Evolutionary conservation across 2,113 vertebrate species (phyloP).

Genomic region (Pipa parva): DNA sequence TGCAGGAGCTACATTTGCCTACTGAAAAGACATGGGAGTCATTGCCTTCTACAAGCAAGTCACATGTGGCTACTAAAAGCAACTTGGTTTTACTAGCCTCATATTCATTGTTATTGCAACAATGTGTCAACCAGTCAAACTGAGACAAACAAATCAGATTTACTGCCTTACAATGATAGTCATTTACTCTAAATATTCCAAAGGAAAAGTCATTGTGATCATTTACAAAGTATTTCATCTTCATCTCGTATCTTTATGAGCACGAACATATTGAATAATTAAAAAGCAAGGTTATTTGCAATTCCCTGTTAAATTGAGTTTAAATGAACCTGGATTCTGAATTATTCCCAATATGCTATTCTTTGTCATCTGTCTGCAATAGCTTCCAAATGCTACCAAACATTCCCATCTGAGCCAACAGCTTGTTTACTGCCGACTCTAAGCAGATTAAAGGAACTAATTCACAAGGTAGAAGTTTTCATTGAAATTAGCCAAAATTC

Average conservation of each 20-base stretch:
- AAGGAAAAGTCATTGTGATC: neutral
- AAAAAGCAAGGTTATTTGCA: constrained; percentile 8
- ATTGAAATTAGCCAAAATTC: neutral
- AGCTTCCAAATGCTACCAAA: constrained; percentile 14
- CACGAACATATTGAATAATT: constrained; percentile 29
- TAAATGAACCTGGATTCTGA: constrained; percentile 22
- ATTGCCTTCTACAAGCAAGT: too few relatives aligned
- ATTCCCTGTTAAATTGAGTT: constrained; percentile 14
- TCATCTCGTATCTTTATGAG: constrained; percentile 1
- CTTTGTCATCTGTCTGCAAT: constrained; percentile 11
- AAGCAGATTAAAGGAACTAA: neutral
- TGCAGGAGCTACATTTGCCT: too few relatives aligned
- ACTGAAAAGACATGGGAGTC: too few relatives aligned
- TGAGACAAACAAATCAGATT: neutral
- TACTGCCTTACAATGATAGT: neutral
- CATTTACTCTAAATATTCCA: neutral
- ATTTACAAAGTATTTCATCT: constrained; percentile 4
- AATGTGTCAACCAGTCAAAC: neutral
- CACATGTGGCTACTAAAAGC: too few relatives aligned
- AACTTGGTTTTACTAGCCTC: neutral
- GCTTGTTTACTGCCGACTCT: neutral
- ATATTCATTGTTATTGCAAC: neutral
- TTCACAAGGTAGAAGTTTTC: neutral
- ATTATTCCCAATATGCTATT: constrained; percentile 15
- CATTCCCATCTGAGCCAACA: constrained; percentile 1